Base-by-base conservation (phyloP, 2,113 vertebrate species). In the Leptocoma aspasia region DNA sequence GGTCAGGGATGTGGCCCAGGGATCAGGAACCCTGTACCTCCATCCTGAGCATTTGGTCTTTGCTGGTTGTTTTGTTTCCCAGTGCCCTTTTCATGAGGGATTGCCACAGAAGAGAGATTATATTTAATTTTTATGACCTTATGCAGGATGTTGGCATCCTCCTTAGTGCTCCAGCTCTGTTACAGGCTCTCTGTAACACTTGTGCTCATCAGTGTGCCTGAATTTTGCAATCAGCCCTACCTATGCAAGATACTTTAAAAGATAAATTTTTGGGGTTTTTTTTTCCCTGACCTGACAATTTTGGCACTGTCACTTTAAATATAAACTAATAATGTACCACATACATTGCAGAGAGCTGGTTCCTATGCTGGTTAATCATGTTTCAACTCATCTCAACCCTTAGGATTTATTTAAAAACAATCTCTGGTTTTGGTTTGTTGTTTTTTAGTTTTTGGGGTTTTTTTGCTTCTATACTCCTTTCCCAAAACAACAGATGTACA, bases 291-390 rank as follows among this genome's bases (percentile, higher is more conserved):
- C 27, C 47, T 81, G 69, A 20, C 14, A 86, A 31, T 68, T 14
- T 70, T 88, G 56, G 33, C n/a, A n/a, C 80, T 78, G 83, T 49
- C 80, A 16, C 80, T 92, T 95, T 92, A 96, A 92, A 84, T 64
- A 83, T 6, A 64, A 86, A 33, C 22, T 50, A 75, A 68, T 59
- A 59, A 75, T 17, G 8, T 68, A 14, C 26, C 39, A 56, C 39
- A 19, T 10, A 14, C 11, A 68, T 24, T 42, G 26, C 79, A 78
- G 85, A 53, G 35, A 66, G 54, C 39, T 83, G 19, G 2, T 57
- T 87, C 59, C 54, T 88, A 2, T 22, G 16, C 47, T 80, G 42
- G 19, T 64, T 86, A 71, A 92, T 92, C 56, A 22, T 2, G 1
- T 81, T 89, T 83, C 26, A 20, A 21, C n/a, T 81, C 57, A 49